Conservation (phyloP, 2,113 vertebrate genomes). For the Plotosus lineatus region DNA sequence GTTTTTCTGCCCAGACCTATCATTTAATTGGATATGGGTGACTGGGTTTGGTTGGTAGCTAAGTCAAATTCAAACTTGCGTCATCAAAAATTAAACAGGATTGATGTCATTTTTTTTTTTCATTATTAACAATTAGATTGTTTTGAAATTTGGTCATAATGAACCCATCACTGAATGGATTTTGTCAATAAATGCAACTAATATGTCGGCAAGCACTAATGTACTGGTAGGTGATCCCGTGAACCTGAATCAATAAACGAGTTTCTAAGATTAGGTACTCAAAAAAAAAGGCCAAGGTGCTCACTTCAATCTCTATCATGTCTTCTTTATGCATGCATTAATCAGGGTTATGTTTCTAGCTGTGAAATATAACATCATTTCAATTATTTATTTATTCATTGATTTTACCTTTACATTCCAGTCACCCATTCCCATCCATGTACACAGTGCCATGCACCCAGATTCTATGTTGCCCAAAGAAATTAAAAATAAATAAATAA, state of each 20-base stretch:
- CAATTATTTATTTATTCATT: neutral
- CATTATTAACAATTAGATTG: slow-evolving; percentile 10
- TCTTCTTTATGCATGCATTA: neutral
- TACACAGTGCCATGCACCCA: neutral
- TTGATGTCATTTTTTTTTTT: slow-evolving; percentile 58
- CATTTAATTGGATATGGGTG: slow-evolving; percentile 70
- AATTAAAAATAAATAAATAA: neutral
- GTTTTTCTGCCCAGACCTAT: slow-evolving; percentile 56
- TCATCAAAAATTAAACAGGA: slow-evolving; percentile 60
- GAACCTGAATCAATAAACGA: neutral
- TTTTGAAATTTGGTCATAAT: neutral
- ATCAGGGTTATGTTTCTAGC: neutral
- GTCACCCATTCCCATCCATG: neutral
- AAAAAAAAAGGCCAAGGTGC: neutral
- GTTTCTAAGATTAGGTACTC: neutral
- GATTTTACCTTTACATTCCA: neutral
- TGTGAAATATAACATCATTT: neutral
- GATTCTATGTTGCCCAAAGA: neutral
- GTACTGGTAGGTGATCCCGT: no score
- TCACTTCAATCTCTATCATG: neutral
- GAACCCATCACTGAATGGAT: neutral
- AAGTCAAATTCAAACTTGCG: slow-evolving; percentile 51
- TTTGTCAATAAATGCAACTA: neutral
- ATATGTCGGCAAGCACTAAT: neutral
- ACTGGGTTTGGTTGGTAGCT: slow-evolving; percentile 54